Conservation (phyloP, 2,797 vertebrate species). For the Eutrigla gurnardus region DNA sequence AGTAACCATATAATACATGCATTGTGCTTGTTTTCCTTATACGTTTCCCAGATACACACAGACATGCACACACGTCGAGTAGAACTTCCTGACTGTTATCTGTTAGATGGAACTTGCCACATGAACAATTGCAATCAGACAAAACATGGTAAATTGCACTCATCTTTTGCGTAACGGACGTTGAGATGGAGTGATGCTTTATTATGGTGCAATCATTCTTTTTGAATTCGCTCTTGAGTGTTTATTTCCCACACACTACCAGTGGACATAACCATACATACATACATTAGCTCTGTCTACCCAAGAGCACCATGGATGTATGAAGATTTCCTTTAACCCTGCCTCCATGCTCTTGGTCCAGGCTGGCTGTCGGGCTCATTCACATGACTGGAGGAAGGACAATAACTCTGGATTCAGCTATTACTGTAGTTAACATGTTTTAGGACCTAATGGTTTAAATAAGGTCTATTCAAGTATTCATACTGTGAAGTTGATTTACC, state of each 20-base stretch:
- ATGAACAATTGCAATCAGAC: neutral
- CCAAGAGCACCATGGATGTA: neutral
- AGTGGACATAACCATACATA: too few relatives aligned
- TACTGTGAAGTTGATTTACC: too few relatives aligned
- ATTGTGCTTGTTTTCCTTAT: neutral
- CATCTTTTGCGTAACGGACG: neutral
- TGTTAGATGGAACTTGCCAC: neutral
- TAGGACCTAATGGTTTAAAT: too few relatives aligned
- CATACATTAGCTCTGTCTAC: too few relatives aligned
- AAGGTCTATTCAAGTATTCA: too few relatives aligned
- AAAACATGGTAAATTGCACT: neutral
- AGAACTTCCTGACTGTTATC: neutral
- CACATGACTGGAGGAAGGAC: too few relatives aligned
- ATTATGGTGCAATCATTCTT: neutral
- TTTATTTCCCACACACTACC: too few relatives aligned
- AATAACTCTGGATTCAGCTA: too few relatives aligned
- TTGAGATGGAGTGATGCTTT: neutral
- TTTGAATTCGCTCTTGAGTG: too few relatives aligned
- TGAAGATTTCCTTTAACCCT: neutral
- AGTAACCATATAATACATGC: constrained; percentile 34
- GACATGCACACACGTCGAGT: neutral
- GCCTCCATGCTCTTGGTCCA: too few relatives aligned
- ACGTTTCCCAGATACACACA: neutral
- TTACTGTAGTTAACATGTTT: too few relatives aligned
- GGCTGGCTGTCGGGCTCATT: too few relatives aligned